Percentiles rank a stretch among this genome's conserved stretches.
These are phyloP conservation scores for Drosophila monieri DNA, from an alignment of 2,888 invertebrate genomes.

Conservation along the genomic window DNA sequence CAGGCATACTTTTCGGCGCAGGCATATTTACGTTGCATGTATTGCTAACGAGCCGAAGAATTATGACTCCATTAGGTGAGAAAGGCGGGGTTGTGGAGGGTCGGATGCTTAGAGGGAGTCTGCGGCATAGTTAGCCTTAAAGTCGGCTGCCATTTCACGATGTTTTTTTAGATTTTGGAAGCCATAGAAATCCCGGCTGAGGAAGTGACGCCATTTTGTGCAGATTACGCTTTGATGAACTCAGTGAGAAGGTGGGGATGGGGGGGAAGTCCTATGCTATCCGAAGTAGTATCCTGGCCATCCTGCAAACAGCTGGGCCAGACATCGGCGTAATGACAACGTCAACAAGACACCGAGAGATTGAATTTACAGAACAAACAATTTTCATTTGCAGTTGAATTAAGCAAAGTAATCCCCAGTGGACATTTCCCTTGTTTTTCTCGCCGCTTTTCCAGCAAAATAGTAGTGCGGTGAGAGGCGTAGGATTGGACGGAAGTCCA, in stretches of 20 bases:
- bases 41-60: slow-evolving; percentile 77
- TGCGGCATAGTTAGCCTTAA: slow-evolving; percentile 68
- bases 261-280: neutral
- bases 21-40: slow-evolving; percentile 72
- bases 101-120: slow-evolving; percentile 26
- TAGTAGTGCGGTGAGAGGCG: neutral
- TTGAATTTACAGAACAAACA: slow-evolving; percentile 78
- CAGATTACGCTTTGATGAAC: slow-evolving; percentile 78
- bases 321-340: slow-evolving; percentile 67
- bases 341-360: slow-evolving; percentile 71
- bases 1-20: slow-evolving; percentile 64
- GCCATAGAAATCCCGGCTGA: slow-evolving; percentile 28
- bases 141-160: slow-evolving; percentile 53
- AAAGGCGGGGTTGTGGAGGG: slow-evolving; percentile 6
- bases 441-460: slow-evolving; percentile 33
- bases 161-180: slow-evolving; percentile 41
- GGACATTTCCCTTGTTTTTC: slow-evolving; percentile 50
- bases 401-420: slow-evolving; percentile 77
- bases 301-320: slow-evolving; percentile 22
- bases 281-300: neutral
- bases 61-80: slow-evolving; percentile 74
- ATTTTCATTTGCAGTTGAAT: slow-evolving; percentile 79
- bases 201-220: slow-evolving; percentile 77
- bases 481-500: slow-evolving; percentile 3
- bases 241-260: slow-evolving; percentile 17